A percentile compares a stretch with the other conserved stretches of the same genome.
These are phyloP conservation scores for Bombyx mandarina DNA, from an alignment of 1,140 invertebrate species.

Conservation along the genomic window DNA sequence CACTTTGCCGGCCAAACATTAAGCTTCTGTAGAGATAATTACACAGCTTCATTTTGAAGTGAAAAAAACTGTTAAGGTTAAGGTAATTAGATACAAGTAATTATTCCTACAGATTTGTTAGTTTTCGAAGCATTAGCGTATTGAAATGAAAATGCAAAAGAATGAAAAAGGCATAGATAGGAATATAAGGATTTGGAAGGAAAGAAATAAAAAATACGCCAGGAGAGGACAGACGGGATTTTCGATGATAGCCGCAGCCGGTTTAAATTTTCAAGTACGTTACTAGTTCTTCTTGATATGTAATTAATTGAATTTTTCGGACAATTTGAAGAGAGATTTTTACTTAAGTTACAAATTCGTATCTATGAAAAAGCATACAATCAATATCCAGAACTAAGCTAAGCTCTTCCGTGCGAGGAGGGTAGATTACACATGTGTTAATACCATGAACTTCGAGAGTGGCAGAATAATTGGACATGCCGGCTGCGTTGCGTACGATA, in stretches of 20 bases:
- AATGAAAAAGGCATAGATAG: slow-evolving; percentile 41
- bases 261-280: slow-evolving; percentile 13
- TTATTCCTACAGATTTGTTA: slow-evolving; percentile 35
- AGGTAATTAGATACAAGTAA: slow-evolving; percentile 6
- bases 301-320: slow-evolving; percentile 1
- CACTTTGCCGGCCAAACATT: too few relatives aligned
- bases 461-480: slow-evolving; percentile 84
- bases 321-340: not conserved
- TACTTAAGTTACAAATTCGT: slow-evolving; percentile 2
- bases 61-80: too few relatives aligned
- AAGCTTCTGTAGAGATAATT: too few relatives aligned
- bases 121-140: slow-evolving; percentile 32
- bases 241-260: slow-evolving; percentile 68
- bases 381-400: slow-evolving; percentile 55
- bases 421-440: slow-evolving; percentile 36
- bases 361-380: slow-evolving; percentile 11
- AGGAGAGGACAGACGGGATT: slow-evolving; percentile 36
- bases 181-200: slow-evolving; percentile 23
- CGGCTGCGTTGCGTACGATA: slow-evolving; percentile 88
- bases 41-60: too few relatives aligned
- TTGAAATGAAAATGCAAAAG: slow-evolving; percentile 38
- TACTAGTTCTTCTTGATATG: not conserved
- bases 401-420: slow-evolving; percentile 64
- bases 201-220: slow-evolving; percentile 37
- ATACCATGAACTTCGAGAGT: slow-evolving; percentile 76